Evolutionary conservation across 2,113 vertebrate species (phyloP).

Genomic region (Clarias batrachus): DNA sequence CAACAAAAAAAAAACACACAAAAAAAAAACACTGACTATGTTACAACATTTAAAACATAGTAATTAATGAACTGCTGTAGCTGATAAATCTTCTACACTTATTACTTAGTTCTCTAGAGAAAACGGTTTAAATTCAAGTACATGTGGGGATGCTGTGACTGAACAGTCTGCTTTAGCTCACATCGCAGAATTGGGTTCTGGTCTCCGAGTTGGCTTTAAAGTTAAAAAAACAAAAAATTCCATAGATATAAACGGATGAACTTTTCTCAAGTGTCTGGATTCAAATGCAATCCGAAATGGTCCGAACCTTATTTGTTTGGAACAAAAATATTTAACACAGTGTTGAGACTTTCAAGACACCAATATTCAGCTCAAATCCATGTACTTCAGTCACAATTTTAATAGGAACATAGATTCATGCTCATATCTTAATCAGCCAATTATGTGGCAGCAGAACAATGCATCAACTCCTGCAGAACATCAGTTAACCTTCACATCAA

Average conservation of each 20-base stretch:
- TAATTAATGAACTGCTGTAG: not conserved
- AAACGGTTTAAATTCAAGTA: not conserved
- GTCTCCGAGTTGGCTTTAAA: too few species aligned
- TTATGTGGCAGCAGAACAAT: not conserved
- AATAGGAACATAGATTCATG: not conserved
- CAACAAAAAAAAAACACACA: not conserved
- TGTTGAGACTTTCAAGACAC: too few species aligned
- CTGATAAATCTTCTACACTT: not conserved
- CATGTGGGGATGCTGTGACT: not conserved
- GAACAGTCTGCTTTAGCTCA: not conserved
- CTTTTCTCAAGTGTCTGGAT: not conserved
- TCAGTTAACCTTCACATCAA: not conserved
- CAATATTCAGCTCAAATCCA: not conserved
- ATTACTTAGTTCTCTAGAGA: not conserved
- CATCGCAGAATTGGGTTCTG: not conserved
- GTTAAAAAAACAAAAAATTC: not conserved
- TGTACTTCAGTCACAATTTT: not conserved
- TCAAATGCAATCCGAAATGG: not conserved
- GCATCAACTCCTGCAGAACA: not conserved
- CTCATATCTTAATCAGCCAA: not conserved
- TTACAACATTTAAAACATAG: not conserved
- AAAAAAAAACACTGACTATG: not conserved
- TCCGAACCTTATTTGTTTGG: not conserved
- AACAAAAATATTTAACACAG: not conserved
- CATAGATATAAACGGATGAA: not conserved